Conservation (phyloP, 2,113 vertebrate genomes). For the Corydoras sp. region DNA sequence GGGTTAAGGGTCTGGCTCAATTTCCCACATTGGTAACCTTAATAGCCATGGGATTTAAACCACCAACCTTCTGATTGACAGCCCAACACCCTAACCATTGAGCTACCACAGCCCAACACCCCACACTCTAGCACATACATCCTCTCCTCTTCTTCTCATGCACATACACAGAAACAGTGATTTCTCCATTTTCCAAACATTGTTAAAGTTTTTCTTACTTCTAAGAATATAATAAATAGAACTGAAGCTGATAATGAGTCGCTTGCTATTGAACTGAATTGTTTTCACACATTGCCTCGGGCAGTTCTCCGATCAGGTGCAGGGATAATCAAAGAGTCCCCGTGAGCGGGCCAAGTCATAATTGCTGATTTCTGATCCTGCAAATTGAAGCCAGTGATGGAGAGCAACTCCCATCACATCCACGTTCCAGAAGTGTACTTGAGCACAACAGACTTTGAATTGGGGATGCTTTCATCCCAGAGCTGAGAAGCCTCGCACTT, state of each 20-base stretch:
- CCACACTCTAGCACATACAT: too few relatives aligned
- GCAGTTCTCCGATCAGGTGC: constrained; percentile 18
- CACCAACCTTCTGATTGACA: too few relatives aligned
- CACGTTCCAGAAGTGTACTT: constrained; percentile 27
- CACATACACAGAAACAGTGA: too few relatives aligned
- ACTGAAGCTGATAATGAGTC: constrained; percentile 3
- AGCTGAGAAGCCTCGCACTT: not conserved
- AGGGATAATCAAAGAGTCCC: constrained; percentile 26
- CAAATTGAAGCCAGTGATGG: constrained; percentile 38
- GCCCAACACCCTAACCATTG: too few relatives aligned
- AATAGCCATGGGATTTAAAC: too few relatives aligned
- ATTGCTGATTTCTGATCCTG: constrained; percentile 45
- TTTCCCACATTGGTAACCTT: too few relatives aligned
- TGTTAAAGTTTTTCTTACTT: too few relatives aligned
- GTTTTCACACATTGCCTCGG: constrained; percentile 16
- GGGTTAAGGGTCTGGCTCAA: too few relatives aligned
- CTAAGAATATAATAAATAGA: too few relatives aligned
- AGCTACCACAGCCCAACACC: too few relatives aligned
- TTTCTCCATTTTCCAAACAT: too few relatives aligned
- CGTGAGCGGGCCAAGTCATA: constrained; percentile 25
- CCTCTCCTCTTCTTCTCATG: too few relatives aligned
- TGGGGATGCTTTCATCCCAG: constrained; percentile 7
- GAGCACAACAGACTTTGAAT: constrained; percentile 35
- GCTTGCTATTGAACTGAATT: constrained; percentile 12
- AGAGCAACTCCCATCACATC: constrained; percentile 25